Conservation (phyloP, 2,797 vertebrate genomes). For the Holocentrus rufus region DNA sequence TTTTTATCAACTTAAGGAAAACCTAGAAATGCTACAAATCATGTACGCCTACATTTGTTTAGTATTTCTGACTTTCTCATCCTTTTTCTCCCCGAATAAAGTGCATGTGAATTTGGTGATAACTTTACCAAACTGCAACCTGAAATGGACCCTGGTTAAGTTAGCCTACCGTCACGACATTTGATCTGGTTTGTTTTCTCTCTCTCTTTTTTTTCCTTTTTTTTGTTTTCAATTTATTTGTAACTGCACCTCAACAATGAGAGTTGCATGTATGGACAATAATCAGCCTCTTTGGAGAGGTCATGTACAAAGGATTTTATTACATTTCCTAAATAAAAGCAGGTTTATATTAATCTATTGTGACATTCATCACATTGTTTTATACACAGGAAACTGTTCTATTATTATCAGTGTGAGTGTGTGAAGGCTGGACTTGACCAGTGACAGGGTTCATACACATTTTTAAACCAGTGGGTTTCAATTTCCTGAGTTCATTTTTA, state of each 20-base stretch:
- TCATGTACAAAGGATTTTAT: constrained; percentile 95
- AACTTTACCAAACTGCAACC: constrained; percentile 86
- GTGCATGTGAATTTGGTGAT: constrained; percentile 91
- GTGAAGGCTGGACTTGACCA: too few species aligned
- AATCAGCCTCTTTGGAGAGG: constrained; percentile 87
- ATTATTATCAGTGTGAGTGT: too few species aligned
- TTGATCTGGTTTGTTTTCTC: constrained; percentile 48
- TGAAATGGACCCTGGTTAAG: constrained; percentile 82
- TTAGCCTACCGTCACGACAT: constrained; percentile 76
- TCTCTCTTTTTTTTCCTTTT: constrained; percentile 40
- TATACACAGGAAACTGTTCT: background rate
- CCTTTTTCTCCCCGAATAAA: constrained; percentile 83
- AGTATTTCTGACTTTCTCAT: constrained; percentile 82
- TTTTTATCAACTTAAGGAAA: constrained; percentile 71
- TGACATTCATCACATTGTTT: constrained; percentile 14
- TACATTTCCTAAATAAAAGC: constrained; percentile 99
- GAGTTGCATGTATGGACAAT: constrained; percentile 92
- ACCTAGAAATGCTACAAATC: constrained; percentile 82
- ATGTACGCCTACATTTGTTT: constrained; percentile 85
- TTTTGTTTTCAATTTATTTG: constrained; percentile 73
- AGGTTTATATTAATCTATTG: constrained; percentile 83
- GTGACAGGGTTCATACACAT: too few species aligned
- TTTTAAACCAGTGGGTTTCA: too few species aligned
- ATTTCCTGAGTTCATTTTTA: too few species aligned
- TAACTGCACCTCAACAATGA: constrained; percentile 89